Conservation (phyloP, 1,140 invertebrate genomes). For the Carposina sasakii region DNA sequence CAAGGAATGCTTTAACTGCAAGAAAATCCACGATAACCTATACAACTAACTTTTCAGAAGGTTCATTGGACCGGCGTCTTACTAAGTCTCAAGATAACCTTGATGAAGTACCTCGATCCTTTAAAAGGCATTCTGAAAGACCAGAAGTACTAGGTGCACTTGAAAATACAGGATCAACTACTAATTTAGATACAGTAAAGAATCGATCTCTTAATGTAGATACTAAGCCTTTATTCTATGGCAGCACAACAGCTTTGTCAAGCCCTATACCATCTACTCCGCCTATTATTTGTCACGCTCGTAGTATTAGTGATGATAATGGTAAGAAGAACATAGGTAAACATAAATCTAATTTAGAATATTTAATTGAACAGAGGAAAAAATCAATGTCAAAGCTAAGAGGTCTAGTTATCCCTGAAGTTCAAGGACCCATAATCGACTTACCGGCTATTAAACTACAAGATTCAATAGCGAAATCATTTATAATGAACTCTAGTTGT, state of each 20-base stretch:
- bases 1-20: conserved; percentile 49
- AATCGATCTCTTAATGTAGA: conserved; percentile 34
- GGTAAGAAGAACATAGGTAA: conserved; percentile 53
- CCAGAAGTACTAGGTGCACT: conserved; percentile 56
- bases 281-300: conserved; percentile 43
- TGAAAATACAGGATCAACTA: conserved; percentile 30
- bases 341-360: conserved; percentile 75
- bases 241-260: conserved; percentile 56
- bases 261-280: conserved; percentile 34
- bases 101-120: conserved; percentile 55
- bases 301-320: conserved; percentile 64
- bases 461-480: conserved; percentile 53
- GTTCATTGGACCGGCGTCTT: conserved; percentile 55
- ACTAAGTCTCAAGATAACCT: conserved; percentile 66
- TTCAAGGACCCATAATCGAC: conserved; percentile 72
- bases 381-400: conserved; percentile 87
- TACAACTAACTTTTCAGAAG: conserved; percentile 45
- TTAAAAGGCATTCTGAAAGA: conserved; percentile 51
- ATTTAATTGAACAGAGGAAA: conserved; percentile 84
- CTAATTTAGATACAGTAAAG: conserved; percentile 16
- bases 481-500: conserved; percentile 40
- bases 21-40: conserved; percentile 48
- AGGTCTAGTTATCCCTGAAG: conserved; percentile 89
- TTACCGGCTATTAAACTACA: conserved; percentile 87
- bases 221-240: conserved; percentile 59